Conservation (phyloP, 2,113 vertebrate genomes). For the Serinus canaria region DNA sequence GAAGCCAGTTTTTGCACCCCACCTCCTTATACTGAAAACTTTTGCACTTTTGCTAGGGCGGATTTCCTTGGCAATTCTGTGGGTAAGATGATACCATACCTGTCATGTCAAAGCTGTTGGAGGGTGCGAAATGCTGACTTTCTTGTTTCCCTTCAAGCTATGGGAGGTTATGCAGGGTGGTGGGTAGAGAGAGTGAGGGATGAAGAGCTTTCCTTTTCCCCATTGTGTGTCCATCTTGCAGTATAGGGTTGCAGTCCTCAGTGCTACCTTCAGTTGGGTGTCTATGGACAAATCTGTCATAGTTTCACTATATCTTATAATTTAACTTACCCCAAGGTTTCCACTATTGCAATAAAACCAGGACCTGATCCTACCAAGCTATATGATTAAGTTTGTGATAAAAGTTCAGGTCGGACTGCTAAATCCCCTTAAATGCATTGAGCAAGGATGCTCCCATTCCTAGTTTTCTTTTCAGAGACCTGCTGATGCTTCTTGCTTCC, state of each 20-base stretch:
- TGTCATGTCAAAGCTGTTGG: conserved; percentile 59
- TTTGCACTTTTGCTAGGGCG: conserved; percentile 54
- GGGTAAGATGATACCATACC: conserved; percentile 66
- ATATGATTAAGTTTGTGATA: neutral
- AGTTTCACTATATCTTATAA: neutral
- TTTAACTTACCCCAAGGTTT: neutral
- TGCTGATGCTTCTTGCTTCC: neutral
- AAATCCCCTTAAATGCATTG: rapidly evolving
- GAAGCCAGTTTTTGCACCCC: conserved; percentile 55
- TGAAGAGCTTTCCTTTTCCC: neutral
- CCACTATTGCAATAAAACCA: neutral
- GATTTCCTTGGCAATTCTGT: conserved; percentile 58
- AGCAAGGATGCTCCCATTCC: neutral
- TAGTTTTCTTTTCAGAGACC: neutral
- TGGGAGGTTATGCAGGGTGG: neutral
- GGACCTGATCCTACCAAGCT: neutral
- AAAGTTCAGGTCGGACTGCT: neutral
- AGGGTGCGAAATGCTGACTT: conserved; percentile 31
- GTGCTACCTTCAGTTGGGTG: neutral
- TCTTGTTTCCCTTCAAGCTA: conserved; percentile 38
- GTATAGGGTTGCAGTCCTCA: neutral
- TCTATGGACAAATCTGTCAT: neutral
- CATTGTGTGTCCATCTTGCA: neutral
- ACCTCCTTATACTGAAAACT: conserved; percentile 55
- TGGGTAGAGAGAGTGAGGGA: neutral